Conservation (phyloP, 2,113 vertebrate genomes). For the Hassar affinis region DNA sequence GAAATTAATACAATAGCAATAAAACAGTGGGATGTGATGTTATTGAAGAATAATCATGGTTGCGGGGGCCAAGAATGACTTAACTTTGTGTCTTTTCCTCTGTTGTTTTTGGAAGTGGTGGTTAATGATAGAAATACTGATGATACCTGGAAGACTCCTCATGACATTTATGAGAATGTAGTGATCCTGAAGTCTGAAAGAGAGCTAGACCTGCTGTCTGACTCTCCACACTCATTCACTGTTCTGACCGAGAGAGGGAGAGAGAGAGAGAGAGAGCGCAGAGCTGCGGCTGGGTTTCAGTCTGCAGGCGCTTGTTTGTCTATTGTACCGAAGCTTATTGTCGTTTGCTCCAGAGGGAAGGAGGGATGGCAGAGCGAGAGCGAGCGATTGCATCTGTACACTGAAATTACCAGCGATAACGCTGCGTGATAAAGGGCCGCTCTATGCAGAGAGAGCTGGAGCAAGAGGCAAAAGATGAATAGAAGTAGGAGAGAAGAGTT, state of each 20-base stretch:
- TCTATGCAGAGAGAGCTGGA: conserved; percentile 49
- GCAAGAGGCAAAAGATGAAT: conserved; percentile 8
- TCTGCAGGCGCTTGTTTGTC: conserved; percentile 71
- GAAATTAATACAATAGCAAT: neutral
- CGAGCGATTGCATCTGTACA: conserved; percentile 75
- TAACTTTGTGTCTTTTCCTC: too few relatives aligned
- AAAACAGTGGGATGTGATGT: neutral
- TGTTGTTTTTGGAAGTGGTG: neutral
- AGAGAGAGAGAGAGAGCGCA: neutral
- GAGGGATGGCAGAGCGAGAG: conserved; percentile 57
- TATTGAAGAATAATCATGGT: neutral
- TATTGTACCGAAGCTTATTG: conserved; percentile 74
- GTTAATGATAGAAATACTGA: neutral
- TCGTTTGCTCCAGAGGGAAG: conserved; percentile 73
- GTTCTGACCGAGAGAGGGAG: neutral
- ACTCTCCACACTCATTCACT: neutral
- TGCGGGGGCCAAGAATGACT: neutral
- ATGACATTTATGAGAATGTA: neutral
- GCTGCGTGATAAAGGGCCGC: conserved; percentile 67
- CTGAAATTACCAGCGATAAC: conserved; percentile 77
- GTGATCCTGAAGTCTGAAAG: neutral
- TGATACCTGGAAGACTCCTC: neutral
- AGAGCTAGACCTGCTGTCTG: neutral
- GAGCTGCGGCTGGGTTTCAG: conserved; percentile 39
- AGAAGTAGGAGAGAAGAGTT: neutral